Evolutionary conservation across 2,888 invertebrate species (phyloP).

Genomic region (Eudemis profundana): DNA sequence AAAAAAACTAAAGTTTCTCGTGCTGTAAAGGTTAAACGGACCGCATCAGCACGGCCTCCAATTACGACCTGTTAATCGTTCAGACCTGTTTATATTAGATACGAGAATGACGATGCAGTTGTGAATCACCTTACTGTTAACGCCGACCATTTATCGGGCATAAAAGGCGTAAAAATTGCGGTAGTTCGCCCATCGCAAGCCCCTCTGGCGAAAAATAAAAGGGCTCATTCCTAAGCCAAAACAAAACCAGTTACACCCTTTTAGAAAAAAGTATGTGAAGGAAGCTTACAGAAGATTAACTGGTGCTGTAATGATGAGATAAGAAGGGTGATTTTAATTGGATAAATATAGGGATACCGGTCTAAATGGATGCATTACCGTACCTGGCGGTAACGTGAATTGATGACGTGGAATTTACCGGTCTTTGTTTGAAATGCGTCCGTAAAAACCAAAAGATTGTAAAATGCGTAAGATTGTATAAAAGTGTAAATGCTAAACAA

Average conservation of each 20-base stretch:
- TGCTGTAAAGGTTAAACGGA: too few relatives aligned
- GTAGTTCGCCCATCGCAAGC: slow-evolving; percentile 26
- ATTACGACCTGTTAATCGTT: too few relatives aligned
- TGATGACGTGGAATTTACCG: background rate
- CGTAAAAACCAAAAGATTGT: too few relatives aligned
- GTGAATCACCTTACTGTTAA: too few relatives aligned
- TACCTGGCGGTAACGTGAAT: background rate
- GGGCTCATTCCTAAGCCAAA: background rate
- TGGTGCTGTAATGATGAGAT: slow-evolving; percentile 32
- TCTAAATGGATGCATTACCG: background rate
- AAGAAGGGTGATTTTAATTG: slow-evolving; percentile 30
- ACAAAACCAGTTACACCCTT: background rate
- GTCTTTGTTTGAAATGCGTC: too few relatives aligned
- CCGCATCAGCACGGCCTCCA: too few relatives aligned
- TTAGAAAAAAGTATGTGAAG: background rate
- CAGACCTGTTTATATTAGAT: too few relatives aligned
- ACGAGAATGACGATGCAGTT: too few relatives aligned
- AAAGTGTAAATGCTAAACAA: too few relatives aligned
- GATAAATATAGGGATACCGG: background rate
- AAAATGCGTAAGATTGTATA: too few relatives aligned
- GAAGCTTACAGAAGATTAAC: slow-evolving; percentile 33
- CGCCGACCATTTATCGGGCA: slow-evolving; percentile 35
- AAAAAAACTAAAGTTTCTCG: too few relatives aligned
- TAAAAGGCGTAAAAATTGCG: slow-evolving; percentile 40
- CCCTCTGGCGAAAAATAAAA: background rate